phyloP scores from a whole-genome alignment of 2,888 invertebrate genomes.

The Orthosia cruda region DNA sequence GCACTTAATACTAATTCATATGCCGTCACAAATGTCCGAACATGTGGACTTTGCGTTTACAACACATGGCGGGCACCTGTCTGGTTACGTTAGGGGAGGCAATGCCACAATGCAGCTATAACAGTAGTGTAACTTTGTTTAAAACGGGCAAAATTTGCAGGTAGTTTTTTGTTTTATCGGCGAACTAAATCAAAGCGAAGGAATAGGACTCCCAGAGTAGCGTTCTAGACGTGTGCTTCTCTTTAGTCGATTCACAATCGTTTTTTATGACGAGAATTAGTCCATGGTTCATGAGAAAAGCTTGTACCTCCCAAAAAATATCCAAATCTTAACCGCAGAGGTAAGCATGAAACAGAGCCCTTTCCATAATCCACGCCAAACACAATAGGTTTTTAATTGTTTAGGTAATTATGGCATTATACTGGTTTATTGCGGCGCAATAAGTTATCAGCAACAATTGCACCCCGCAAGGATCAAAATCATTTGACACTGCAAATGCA shows the following conservation, averaged over 20 bases:
- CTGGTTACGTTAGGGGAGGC: constrained; percentile 48
- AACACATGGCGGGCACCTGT: constrained; percentile 68
- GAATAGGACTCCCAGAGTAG: no score
- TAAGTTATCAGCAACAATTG: background rate
- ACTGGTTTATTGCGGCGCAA: no score
- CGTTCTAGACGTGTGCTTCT: background rate
- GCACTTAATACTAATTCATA: constrained; percentile 51
- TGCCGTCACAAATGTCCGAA: constrained; percentile 37
- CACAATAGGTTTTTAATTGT: no score
- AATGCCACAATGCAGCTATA: constrained; percentile 19
- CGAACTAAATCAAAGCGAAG: background rate
- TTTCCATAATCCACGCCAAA: background rate
- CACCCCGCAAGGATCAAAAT: background rate
- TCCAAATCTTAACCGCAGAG: background rate
- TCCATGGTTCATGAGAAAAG: background rate
- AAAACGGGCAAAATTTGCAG: background rate
- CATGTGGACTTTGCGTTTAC: constrained; percentile 59
- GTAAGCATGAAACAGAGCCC: background rate
- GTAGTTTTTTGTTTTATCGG: no score
- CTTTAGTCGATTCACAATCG: background rate
- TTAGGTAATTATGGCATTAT: no score
- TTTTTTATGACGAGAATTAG: background rate
- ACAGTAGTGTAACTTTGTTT: constrained; percentile 32
- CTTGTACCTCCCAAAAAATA: background rate
- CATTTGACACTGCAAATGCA: background rate